Evolutionary conservation across 2,113 vertebrate genomes (phyloP).

Genomic region (Anser cygnoides): DNA sequence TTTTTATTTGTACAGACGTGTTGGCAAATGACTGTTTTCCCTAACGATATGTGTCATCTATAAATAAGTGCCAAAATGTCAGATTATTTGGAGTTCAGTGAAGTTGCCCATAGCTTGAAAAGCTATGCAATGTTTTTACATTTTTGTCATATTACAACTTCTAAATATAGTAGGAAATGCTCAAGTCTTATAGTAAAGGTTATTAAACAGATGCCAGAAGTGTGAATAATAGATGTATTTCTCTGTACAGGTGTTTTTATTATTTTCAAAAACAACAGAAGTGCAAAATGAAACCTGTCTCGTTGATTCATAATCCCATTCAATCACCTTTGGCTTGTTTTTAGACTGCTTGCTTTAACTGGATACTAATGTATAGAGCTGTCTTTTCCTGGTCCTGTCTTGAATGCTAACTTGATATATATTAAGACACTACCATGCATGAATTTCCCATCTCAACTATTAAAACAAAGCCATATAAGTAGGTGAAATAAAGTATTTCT

Average conservation of each 20-base stretch:
- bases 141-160: background rate
- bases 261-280: background rate
- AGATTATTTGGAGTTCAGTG: background rate
- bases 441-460: background rate
- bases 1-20: background rate
- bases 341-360: background rate
- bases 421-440: background rate
- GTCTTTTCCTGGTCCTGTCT: background rate
- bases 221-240: background rate
- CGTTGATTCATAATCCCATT: background rate
- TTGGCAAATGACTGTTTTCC: background rate
- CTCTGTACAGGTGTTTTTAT: background rate
- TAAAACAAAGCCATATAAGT: background rate
- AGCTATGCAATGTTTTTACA: background rate
- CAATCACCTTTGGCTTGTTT: background rate
- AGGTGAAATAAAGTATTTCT: background rate
- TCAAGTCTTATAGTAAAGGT: background rate
- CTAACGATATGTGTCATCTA: background rate
- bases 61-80: background rate
- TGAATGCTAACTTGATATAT: background rate
- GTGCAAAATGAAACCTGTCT: background rate
- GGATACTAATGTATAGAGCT: background rate
- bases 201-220: background rate
- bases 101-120: background rate
- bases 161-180: background rate